Percentiles rank a stretch among this genome's conserved stretches.
phyloP scores from a whole-genome alignment of 1,140 invertebrate genomes.

The Eueides isabella region DNA sequence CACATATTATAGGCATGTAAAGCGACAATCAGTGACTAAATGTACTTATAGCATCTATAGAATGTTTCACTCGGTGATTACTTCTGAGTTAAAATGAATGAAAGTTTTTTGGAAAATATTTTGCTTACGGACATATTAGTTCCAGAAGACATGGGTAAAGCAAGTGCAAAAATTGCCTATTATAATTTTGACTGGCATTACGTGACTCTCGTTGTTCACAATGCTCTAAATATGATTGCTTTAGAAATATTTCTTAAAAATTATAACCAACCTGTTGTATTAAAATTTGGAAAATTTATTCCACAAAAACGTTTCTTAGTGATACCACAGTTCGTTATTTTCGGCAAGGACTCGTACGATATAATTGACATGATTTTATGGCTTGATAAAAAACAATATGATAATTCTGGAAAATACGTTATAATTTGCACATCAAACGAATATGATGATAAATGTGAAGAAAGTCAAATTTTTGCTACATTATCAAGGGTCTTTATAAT shows the following conservation, averaged over 20 bases:
- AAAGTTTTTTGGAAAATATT: background rate
- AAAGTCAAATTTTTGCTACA: slow-evolving; percentile 49
- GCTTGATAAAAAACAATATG: slow-evolving; percentile 47
- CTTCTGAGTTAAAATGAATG: background rate
- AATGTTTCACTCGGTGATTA: background rate
- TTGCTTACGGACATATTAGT: slow-evolving; percentile 25
- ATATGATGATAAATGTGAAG: slow-evolving; percentile 47
- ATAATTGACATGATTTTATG: slow-evolving; percentile 49
- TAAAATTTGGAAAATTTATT: slow-evolving; percentile 51
- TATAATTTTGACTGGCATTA: slow-evolving; percentile 66
- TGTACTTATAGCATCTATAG: background rate
- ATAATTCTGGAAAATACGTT: slow-evolving; percentile 57
- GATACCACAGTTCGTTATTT: slow-evolving; percentile 55
- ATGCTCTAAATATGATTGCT: slow-evolving; percentile 39
- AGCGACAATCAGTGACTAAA: slow-evolving; percentile 28
- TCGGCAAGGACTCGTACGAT: slow-evolving; percentile 50
- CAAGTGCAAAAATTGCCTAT: slow-evolving; percentile 56
- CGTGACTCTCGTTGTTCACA: slow-evolving; percentile 53
- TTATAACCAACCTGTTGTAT: slow-evolving; percentile 49
- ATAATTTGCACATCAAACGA: slow-evolving; percentile 49
- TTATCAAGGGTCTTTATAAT: slow-evolving; percentile 43
- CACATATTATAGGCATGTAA: slow-evolving; percentile 26
- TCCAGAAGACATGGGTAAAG: slow-evolving; percentile 44
- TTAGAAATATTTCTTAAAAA: slow-evolving; percentile 51
- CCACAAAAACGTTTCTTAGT: slow-evolving; percentile 32